These are phyloP conservation scores for Drosophila micromelanica DNA, from an alignment of 1,140 invertebrate genomes.

Conservation along the genomic window DNA sequence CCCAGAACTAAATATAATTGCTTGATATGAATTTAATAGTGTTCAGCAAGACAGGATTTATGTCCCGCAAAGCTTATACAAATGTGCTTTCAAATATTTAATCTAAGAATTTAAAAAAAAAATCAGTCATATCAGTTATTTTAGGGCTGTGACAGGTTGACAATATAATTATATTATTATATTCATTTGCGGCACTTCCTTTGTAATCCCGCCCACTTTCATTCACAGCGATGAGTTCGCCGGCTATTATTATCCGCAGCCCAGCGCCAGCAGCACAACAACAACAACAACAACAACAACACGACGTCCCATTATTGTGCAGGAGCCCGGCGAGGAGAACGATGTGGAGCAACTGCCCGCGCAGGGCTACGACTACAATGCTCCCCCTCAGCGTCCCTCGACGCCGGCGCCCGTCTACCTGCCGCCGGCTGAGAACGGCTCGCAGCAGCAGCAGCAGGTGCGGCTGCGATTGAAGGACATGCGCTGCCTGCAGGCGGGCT, in stretches of 20 bases:
- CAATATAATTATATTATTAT: too few relatives aligned
- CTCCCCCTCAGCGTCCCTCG: slow-evolving; percentile 48
- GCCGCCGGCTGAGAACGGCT: slow-evolving; percentile 35
- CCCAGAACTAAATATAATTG: too few relatives aligned
- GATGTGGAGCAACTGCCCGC: slow-evolving; percentile 27
- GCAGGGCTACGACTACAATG: slow-evolving; percentile 69
- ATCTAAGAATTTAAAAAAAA: too few relatives aligned
- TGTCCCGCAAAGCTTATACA: too few relatives aligned
- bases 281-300: slow-evolving; percentile 29
- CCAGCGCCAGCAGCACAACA: slow-evolving; percentile 38
- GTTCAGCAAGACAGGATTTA: too few relatives aligned
- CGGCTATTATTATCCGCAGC: slow-evolving; percentile 64
- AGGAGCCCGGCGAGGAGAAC: slow-evolving; percentile 55
- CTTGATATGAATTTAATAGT: too few relatives aligned
- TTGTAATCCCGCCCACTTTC: neutral
- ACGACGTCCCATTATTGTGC: slow-evolving; percentile 60
- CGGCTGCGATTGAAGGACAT: slow-evolving; percentile 74
- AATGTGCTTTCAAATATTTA: too few relatives aligned
- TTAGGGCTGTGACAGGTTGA: too few relatives aligned
- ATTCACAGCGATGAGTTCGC: slow-evolving; percentile 40
- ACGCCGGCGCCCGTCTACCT: slow-evolving; percentile 69
- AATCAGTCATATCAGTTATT: too few relatives aligned
- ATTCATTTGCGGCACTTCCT: too few relatives aligned
- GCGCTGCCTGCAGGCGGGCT: slow-evolving; percentile 72
- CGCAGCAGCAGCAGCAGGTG: slow-evolving; percentile 51